These are phyloP conservation scores for Arizona elegans DNA, from an alignment of 2,113 vertebrate species.

Conservation along the genomic window DNA sequence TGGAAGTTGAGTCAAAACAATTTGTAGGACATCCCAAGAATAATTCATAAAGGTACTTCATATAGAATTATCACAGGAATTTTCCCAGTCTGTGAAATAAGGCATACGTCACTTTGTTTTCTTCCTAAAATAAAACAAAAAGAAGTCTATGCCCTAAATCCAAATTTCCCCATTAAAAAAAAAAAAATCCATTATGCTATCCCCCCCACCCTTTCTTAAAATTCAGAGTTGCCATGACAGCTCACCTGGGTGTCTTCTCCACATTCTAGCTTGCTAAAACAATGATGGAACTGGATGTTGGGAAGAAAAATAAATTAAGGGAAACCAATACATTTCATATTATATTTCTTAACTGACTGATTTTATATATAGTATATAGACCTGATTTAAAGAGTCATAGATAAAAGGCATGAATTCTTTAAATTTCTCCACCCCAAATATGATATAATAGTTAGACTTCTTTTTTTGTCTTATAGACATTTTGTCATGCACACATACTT, in stretches of 20 bases:
- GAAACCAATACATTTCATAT: background rate
- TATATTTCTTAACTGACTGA: background rate
- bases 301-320: background rate
- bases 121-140: conserved; percentile 8
- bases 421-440: background rate
- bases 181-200: background rate
- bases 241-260: rapidly evolving
- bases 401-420: background rate
- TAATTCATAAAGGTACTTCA: background rate
- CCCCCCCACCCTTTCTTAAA: rapidly evolving
- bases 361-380: background rate
- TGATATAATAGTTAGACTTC: background rate
- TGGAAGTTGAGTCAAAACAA: too few species aligned
- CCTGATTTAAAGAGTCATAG: background rate
- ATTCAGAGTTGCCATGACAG: rapidly evolving
- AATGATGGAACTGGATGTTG: background rate
- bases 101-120: background rate
- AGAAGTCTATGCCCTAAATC: background rate
- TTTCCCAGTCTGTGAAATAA: background rate
- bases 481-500: background rate
- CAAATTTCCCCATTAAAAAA: background rate
- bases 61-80: background rate
- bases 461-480: background rate
- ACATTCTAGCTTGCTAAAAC: background rate
- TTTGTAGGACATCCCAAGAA: background rate